These are phyloP conservation scores for Sinosuthora webbiana DNA, from an alignment of 2,113 vertebrate species.

Conservation along the genomic window DNA sequence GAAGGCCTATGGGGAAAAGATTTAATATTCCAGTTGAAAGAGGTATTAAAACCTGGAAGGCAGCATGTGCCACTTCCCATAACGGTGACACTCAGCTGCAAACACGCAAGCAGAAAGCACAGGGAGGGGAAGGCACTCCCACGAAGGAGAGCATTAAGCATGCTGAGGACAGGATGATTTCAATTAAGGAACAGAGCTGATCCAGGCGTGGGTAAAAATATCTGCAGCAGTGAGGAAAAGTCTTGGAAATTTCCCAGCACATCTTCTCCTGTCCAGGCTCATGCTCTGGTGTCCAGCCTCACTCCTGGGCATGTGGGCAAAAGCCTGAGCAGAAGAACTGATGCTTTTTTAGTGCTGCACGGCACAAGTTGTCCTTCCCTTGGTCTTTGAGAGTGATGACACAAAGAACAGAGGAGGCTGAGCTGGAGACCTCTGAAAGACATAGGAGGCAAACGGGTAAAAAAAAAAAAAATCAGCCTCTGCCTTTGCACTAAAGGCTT, in stretches of 20 bases:
- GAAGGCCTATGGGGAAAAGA: background rate
- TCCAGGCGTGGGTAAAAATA: background rate
- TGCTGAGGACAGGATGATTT: background rate
- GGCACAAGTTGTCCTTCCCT: background rate
- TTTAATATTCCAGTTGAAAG: background rate
- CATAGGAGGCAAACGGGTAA: background rate
- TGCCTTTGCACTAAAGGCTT: background rate
- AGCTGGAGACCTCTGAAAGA: background rate
- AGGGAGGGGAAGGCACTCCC: background rate
- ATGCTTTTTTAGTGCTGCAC: background rate
- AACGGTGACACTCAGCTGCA: background rate
- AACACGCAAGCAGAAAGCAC: background rate
- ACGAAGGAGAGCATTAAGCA: background rate
- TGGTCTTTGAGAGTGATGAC: background rate
- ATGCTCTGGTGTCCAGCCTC: background rate
- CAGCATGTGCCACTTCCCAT: background rate
- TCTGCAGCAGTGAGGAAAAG: background rate
- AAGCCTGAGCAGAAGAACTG: background rate
- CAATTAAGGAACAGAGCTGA: background rate
- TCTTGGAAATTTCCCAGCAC: background rate
- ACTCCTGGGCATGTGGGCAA: fast-evolving
- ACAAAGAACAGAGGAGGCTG: background rate
- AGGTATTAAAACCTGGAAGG: background rate
- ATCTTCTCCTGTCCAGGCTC: background rate
- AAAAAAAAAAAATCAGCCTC: background rate